Evolutionary conservation across 2,797 vertebrate species (phyloP).

Genomic region (Ambastaia sidthimunki): DNA sequence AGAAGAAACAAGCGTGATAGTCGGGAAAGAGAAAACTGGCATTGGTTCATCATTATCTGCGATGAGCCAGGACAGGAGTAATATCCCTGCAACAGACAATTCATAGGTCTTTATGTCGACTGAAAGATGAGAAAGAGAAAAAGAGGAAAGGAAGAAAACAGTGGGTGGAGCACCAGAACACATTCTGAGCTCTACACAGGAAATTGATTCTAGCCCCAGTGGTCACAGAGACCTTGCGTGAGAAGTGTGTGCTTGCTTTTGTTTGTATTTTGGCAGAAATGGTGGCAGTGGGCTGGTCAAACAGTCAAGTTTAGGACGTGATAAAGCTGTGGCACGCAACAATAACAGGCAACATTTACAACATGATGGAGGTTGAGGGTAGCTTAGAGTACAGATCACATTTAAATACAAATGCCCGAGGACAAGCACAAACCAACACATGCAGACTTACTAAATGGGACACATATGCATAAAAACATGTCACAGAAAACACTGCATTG

Average conservation of each 20-base stretch:
- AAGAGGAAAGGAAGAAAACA: conserved; percentile 10
- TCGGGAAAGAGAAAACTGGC: neutral
- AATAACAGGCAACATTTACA: neutral
- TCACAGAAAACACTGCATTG: neutral
- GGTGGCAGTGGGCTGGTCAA: conserved; percentile 14
- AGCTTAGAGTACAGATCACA: neutral
- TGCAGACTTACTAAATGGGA: conserved; percentile 11
- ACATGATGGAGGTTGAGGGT: neutral
- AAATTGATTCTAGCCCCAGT: conserved; percentile 54
- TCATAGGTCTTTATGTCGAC: conserved; percentile 14
- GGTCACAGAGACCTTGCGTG: conserved; percentile 5
- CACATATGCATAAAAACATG: conserved; percentile 8
- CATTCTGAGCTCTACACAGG: conserved; percentile 46
- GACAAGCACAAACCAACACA: neutral
- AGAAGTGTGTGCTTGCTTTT: neutral
- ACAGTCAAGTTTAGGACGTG: conserved; percentile 23
- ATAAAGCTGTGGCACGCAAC: conserved; percentile 4
- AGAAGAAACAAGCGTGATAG: conserved; percentile 19
- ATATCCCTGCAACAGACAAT: conserved; percentile 17
- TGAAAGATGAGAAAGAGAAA: conserved; percentile 19
- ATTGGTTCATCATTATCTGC: conserved; percentile 43
- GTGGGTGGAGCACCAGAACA: conserved; percentile 12
- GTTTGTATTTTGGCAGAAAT: conserved; percentile 10
- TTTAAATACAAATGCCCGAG: conserved; percentile 7
- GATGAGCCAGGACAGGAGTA: conserved; percentile 22